Conservation (phyloP, 2,113 vertebrate genomes). For the Tragelaphus strepsiceros region DNA sequence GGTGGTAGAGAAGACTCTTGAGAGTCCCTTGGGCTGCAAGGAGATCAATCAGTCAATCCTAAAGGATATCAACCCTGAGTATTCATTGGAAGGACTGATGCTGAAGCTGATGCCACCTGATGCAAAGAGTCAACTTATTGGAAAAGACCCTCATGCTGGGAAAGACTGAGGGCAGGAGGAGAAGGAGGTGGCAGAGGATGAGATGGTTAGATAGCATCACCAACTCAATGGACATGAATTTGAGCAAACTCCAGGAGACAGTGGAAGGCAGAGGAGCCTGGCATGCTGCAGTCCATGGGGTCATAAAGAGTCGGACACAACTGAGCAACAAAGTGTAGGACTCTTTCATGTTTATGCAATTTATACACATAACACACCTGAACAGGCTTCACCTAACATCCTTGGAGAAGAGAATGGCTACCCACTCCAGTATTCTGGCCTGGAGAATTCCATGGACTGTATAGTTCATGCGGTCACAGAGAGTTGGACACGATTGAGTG, state of each 20-base stretch:
- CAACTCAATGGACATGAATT: not conserved
- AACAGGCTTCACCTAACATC: not conserved
- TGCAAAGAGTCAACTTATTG: not conserved
- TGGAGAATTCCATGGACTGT: not conserved
- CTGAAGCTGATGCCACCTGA: not conserved
- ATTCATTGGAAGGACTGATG: not conserved
- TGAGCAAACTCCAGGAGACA: not conserved
- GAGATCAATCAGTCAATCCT: not conserved
- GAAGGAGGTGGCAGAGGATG: not conserved
- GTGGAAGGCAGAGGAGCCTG: not conserved
- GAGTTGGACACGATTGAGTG: not conserved
- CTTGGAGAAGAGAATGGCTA: not conserved
- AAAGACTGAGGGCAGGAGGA: not conserved
- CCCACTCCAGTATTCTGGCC: not conserved
- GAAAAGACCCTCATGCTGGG: not conserved
- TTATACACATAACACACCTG: not conserved
- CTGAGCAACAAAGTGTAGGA: not conserved
- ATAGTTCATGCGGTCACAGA: not conserved
- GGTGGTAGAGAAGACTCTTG: not conserved
- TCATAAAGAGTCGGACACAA: not conserved
- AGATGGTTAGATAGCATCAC: not conserved
- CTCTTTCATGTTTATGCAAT: not conserved
- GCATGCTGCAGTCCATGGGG: not conserved
- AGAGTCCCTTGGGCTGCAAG: not conserved
- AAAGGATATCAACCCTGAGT: not conserved